phyloP scores from a whole-genome alignment of 2,797 vertebrate genomes.

The Hipposideros larvatus region DNA sequence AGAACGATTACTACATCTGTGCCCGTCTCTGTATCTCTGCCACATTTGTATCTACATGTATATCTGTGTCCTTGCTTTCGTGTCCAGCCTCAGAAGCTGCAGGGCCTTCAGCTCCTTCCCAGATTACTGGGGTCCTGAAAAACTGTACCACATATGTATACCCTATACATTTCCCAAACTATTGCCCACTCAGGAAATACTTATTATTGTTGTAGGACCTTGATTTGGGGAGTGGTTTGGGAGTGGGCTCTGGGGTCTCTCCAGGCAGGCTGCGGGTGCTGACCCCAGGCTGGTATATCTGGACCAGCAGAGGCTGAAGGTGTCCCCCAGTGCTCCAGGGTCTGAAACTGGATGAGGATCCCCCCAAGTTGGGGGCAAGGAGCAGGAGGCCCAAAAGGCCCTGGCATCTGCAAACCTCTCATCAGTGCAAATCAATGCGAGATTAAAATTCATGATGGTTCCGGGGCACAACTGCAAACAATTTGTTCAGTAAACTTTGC shows the following conservation, averaged over 20 bases:
- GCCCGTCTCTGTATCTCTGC: not conserved
- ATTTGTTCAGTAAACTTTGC: slow-evolving; percentile 91
- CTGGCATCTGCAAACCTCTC: slow-evolving; percentile 74
- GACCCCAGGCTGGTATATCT: not conserved
- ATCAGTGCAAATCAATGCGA: slow-evolving; percentile 87
- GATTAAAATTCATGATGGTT: slow-evolving; percentile 93
- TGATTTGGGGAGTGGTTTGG: too few relatives aligned
- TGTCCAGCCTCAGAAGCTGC: not conserved
- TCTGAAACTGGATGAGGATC: slow-evolving; percentile 22
- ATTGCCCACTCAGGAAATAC: not conserved
- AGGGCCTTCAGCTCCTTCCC: not conserved
- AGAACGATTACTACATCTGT: not conserved
- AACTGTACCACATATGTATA: not conserved
- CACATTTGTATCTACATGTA: not conserved
- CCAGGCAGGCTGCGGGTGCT: not conserved
- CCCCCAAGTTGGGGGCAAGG: not conserved
- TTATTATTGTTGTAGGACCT: too few relatives aligned
- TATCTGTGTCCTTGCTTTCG: not conserved
- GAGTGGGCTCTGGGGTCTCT: not conserved
- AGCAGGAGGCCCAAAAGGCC: slow-evolving; percentile 42
- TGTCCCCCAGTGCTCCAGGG: not conserved
- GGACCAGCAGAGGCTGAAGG: not conserved
- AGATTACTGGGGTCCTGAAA: slow-evolving; percentile 38
- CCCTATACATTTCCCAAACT: not conserved
- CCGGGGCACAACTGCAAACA: slow-evolving; percentile 90